phyloP scores from a whole-genome alignment of 2,113 vertebrate genomes.

The Hippoglossus stenolepis region DNA sequence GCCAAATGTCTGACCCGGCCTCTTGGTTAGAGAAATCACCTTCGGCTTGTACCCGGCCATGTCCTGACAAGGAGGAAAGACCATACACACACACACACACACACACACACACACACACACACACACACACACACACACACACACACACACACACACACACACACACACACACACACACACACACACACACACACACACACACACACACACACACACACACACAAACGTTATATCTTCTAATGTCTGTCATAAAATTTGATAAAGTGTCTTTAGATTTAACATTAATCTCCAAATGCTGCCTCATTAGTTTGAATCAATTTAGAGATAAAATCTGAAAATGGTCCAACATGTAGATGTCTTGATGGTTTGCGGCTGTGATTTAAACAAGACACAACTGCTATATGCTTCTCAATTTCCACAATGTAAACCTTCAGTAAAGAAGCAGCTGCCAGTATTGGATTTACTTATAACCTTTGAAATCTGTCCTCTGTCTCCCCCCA shows the following conservation, averaged over 20 bases:
- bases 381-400: neutral
- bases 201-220: no score
- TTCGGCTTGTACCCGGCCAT: slow-evolving; percentile 85
- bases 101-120: no score
- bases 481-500: neutral
- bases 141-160: neutral
- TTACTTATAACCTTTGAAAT: neutral
- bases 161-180: no score
- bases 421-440: neutral
- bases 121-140: no score
- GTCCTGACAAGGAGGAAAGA: slow-evolving; percentile 61
- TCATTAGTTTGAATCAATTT: neutral
- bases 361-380: neutral
- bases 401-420: neutral
- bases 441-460: neutral
- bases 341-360: neutral
- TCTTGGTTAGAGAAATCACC: slow-evolving; percentile 88
- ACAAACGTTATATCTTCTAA: no score
- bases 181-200: no score
- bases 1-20: slow-evolving; percentile 85
- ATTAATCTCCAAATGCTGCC: neutral
- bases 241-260: no score
- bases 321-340: neutral
- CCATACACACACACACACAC: neutral
- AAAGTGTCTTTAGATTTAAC: no score